These are phyloP conservation scores for Scaeva pyrastri DNA, from an alignment of 2,888 invertebrate genomes.

Conservation along the genomic window DNA sequence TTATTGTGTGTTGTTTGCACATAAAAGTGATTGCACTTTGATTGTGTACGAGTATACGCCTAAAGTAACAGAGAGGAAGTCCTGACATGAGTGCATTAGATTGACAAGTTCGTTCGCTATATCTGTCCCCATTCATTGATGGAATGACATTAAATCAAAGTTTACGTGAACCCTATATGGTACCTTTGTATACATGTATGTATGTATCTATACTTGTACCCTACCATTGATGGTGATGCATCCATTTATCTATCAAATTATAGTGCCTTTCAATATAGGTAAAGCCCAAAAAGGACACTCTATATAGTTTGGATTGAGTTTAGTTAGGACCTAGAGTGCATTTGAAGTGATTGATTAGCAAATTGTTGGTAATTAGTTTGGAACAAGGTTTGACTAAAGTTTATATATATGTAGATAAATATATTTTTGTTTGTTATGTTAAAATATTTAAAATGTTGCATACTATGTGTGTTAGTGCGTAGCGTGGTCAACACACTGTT, in stretches of 20 bases:
- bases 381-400: constrained; percentile 10
- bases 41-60: constrained; percentile 1
- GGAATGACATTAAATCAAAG: constrained; percentile 11
- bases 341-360: constrained; percentile 59
- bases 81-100: constrained; percentile 40
- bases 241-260: constrained; percentile 53
- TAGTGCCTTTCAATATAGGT: constrained; percentile 20
- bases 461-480: neutral
- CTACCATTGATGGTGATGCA: constrained; percentile 12
- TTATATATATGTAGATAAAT: neutral
- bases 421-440: neutral
- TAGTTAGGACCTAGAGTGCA: constrained; percentile 10
- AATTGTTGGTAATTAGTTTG: constrained; percentile 54
- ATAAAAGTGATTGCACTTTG: constrained; percentile 59
- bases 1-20: constrained; percentile 37
- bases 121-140: neutral
- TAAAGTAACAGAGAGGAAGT: constrained; percentile 7
- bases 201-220: neutral
- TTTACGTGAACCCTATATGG: neutral
- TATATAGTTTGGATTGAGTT: neutral
- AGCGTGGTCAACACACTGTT: neutral
- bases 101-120: constrained; percentile 42
- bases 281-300: constrained; percentile 11
- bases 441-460: neutral
- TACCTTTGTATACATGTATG: neutral